Percentiles rank a stretch among this genome's conserved stretches.
Evolutionary conservation across 2,113 vertebrate genomes (phyloP).

Genomic region (Psophia crepitans): DNA sequence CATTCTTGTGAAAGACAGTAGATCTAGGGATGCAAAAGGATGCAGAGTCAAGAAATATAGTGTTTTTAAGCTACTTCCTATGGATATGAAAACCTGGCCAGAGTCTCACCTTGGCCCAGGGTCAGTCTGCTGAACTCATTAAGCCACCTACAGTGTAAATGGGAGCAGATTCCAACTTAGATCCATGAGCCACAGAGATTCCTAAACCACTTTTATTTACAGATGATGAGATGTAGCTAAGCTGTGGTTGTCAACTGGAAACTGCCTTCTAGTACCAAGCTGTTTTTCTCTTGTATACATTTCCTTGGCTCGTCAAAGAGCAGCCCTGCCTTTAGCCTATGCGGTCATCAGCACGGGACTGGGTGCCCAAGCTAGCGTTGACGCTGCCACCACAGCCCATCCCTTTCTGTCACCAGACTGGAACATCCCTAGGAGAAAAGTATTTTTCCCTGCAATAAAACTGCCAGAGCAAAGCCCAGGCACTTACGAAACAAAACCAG

Average conservation of each 20-base stretch:
- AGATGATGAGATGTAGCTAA: background rate
- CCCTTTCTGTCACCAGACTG: background rate
- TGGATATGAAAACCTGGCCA: background rate
- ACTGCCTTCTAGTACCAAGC: background rate
- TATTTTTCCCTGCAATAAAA: background rate
- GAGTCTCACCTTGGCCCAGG: background rate
- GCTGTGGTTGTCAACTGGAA: background rate
- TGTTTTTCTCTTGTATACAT: background rate
- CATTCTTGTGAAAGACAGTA: background rate
- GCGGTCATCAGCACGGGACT: background rate
- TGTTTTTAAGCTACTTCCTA: background rate
- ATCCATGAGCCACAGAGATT: background rate
- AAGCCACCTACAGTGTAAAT: background rate
- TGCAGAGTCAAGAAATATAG: background rate
- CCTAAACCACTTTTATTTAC: background rate
- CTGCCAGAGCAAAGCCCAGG: background rate
- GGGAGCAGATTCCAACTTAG: background rate
- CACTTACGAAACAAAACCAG: constrained; percentile 25
- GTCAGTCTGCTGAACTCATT: background rate
- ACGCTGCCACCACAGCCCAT: background rate
- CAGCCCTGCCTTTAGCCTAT: background rate
- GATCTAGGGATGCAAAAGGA: background rate
- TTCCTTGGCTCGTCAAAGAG: background rate
- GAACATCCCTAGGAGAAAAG: background rate
- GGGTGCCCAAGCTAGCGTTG: background rate